A percentile compares a stretch with the other conserved stretches of the same genome.
These are phyloP conservation scores for Aix galericulata DNA, from an alignment of 2,113 vertebrate species.

Conservation along the genomic window DNA sequence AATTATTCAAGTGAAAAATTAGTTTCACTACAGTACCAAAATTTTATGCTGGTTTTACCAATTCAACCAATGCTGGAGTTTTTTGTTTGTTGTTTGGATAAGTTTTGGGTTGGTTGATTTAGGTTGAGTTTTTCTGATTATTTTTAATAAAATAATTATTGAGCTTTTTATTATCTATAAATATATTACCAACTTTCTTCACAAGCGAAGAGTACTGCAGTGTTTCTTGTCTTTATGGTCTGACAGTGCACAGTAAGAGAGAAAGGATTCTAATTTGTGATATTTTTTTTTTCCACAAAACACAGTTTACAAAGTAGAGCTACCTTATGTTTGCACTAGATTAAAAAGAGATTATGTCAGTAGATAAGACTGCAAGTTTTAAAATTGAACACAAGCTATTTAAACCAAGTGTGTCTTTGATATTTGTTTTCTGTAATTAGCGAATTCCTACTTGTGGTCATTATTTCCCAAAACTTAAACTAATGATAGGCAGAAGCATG, in stretches of 20 bases:
- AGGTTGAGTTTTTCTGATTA: background rate
- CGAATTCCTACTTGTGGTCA: background rate
- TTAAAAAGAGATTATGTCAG: background rate
- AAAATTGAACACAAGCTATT: background rate
- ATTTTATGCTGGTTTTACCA: background rate
- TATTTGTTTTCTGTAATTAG: background rate
- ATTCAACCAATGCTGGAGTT: accelerated
- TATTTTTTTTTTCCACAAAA: background rate
- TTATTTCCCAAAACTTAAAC: slow-evolving; percentile 1
- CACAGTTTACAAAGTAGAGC: background rate
- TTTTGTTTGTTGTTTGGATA: background rate
- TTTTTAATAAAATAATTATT: background rate
- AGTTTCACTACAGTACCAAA: background rate
- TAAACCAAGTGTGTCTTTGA: background rate
- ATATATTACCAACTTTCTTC: background rate
- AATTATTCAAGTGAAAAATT: background rate
- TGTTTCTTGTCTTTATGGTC: background rate
- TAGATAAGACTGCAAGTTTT: background rate
- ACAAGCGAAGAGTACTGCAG: background rate
- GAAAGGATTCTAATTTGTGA: background rate
- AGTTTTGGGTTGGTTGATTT: background rate
- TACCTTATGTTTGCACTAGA: background rate
- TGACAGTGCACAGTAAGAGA: background rate
- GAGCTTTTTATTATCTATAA: background rate
- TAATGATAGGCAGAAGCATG: background rate